phyloP scores from a whole-genome alignment of 1,140 invertebrate genomes.

The Acyrthosiphon pisum region DNA sequence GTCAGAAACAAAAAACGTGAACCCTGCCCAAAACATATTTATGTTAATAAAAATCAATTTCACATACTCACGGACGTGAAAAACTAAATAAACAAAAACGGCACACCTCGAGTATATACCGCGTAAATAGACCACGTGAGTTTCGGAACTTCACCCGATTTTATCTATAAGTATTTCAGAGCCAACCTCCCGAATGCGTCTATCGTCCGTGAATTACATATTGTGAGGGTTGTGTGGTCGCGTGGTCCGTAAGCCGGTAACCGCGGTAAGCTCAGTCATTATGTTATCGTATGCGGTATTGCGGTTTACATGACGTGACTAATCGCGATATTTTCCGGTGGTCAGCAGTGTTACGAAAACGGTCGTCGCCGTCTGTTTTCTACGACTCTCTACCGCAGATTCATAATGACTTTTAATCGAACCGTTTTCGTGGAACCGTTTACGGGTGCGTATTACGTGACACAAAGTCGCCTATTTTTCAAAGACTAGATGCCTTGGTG shows the following conservation, averaged over 20 bases:
- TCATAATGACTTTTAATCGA: background rate
- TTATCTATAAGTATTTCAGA: background rate
- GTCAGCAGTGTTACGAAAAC: too few species aligned
- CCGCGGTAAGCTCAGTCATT: background rate
- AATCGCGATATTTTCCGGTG: too few species aligned
- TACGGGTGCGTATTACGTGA: too few species aligned
- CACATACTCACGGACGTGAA: background rate
- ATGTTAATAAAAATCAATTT: background rate
- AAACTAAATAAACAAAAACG: background rate
- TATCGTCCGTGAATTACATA: background rate
- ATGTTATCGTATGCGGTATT: too few species aligned
- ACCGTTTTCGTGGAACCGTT: background rate
- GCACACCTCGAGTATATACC: background rate
- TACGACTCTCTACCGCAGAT: too few species aligned
- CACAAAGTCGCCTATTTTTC: too few species aligned
- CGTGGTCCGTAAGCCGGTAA: background rate
- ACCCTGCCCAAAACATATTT: too few species aligned
- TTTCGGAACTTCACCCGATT: background rate
- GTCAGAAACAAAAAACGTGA: too few species aligned
- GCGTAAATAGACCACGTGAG: background rate
- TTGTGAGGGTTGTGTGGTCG: background rate
- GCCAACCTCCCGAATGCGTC: background rate
- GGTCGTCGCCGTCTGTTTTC: too few species aligned
- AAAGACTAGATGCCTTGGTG: too few species aligned
- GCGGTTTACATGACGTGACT: too few species aligned